Evolutionary conservation across 2,797 vertebrate species (phyloP).

Genomic region (Rhabdophis nuchalis): DNA sequence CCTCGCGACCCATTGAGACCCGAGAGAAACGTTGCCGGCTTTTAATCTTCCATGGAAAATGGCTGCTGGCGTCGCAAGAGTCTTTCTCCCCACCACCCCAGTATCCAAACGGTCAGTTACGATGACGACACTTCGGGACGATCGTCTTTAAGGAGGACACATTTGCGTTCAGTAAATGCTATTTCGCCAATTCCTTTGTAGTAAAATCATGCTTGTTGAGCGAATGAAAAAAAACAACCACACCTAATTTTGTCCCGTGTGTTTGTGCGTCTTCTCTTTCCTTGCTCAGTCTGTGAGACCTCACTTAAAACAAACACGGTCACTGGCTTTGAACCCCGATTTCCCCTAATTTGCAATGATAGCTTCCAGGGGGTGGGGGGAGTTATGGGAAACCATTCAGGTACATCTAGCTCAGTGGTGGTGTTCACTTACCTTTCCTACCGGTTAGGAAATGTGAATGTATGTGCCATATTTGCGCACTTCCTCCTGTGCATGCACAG

Average conservation of each 20-base stretch:
- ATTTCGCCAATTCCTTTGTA: background rate
- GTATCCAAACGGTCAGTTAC: background rate
- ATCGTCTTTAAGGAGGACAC: background rate
- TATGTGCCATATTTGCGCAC: too few relatives aligned
- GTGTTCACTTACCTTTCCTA: too few relatives aligned
- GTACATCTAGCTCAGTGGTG: too few relatives aligned
- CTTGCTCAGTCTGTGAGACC: background rate
- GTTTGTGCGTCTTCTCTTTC: background rate
- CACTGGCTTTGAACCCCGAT: background rate
- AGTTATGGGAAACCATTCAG: background rate
- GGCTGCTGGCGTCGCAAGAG: rapidly evolving
- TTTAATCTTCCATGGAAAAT: background rate
- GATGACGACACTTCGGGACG: background rate
- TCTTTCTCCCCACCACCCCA: rapidly evolving
- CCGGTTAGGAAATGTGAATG: too few relatives aligned
- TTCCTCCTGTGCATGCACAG: too few relatives aligned
- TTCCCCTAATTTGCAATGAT: background rate
- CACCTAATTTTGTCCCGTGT: background rate
- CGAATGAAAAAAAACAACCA: too few relatives aligned
- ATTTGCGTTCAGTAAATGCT: background rate
- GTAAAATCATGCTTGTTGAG: background rate
- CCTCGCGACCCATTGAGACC: background rate
- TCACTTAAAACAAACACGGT: background rate
- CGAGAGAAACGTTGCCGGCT: background rate
- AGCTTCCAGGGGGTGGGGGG: background rate